Conservation (phyloP, 2,113 vertebrate genomes). For the Heteronetta atricapilla region DNA sequence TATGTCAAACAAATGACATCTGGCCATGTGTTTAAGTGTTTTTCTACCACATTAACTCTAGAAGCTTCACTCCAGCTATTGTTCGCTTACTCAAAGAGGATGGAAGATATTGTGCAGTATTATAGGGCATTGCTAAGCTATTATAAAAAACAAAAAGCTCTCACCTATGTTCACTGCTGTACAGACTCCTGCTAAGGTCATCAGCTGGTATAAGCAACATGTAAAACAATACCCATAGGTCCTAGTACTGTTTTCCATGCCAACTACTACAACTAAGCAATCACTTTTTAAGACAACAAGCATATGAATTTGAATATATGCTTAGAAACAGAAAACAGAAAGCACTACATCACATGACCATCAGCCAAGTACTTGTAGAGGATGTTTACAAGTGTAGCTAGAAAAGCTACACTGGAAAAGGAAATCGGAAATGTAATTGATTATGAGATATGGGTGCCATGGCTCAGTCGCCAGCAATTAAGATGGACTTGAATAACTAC, state of each 20-base stretch:
- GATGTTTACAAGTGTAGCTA: not conserved
- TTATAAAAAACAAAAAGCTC: not conserved
- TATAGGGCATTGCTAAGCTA: not conserved
- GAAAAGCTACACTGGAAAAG: not conserved
- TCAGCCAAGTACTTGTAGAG: not conserved
- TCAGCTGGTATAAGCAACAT: not conserved
- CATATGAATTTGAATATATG: not conserved
- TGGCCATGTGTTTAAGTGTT: not conserved
- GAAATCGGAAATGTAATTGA: not conserved
- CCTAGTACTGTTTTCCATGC: not conserved
- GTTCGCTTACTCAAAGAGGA: not conserved
- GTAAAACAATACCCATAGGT: not conserved
- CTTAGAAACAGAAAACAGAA: not conserved
- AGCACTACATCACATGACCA: not conserved
- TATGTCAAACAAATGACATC: conserved; percentile 1
- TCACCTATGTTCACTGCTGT: not conserved
- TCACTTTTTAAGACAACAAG: not conserved
- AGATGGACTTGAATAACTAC: not conserved
- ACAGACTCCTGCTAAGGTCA: not conserved
- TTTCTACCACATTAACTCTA: not conserved
- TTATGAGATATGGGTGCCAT: not conserved
- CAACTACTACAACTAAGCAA: not conserved
- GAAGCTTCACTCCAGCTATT: not conserved
- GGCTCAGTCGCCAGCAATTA: not conserved
- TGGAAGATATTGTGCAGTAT: not conserved